Conservation (phyloP, 2,888 invertebrate species). For the Eristalis arbustorum region DNA sequence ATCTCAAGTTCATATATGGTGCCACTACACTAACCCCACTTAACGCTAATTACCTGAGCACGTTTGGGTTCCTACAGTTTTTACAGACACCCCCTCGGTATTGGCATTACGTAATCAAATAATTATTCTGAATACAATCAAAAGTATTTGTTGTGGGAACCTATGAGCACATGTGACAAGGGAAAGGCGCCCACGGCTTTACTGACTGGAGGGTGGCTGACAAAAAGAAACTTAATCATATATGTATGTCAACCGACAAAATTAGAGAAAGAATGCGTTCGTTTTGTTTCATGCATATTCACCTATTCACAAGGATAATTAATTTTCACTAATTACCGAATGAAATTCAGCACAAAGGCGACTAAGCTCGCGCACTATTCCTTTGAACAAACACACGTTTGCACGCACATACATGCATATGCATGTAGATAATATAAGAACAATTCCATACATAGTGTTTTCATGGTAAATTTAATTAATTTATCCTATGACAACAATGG, state of each 20-base stretch:
- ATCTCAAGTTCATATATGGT: not conserved
- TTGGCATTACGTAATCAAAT: slow-evolving; percentile 16
- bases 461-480: slow-evolving; percentile 60
- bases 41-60: slow-evolving; percentile 31
- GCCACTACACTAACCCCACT: slow-evolving; percentile 12
- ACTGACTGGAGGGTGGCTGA: not conserved
- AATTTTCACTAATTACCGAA: slow-evolving; percentile 66
- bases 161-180: not conserved
- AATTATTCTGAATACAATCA: slow-evolving; percentile 30
- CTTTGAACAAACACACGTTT: slow-evolving; percentile 14
- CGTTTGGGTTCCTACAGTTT: slow-evolving; percentile 8
- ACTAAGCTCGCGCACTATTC: slow-evolving; percentile 41
- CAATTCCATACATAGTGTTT: slow-evolving; percentile 20
- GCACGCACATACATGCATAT: not conserved
- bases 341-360: slow-evolving; percentile 42
- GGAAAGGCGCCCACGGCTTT: not conserved
- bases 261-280: slow-evolving; percentile 30
- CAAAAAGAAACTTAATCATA: not conserved
- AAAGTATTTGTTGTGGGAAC: slow-evolving; percentile 7
- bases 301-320: slow-evolving; percentile 53
- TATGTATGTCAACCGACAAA: slow-evolving; percentile 6
- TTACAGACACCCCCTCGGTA: slow-evolving; percentile 13
- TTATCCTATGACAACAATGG: slow-evolving; percentile 37
- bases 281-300: slow-evolving; percentile 46
- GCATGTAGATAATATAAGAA: not conserved